Conservation (phyloP, 2,888 invertebrate genomes). For the Dryococelus australis region DNA sequence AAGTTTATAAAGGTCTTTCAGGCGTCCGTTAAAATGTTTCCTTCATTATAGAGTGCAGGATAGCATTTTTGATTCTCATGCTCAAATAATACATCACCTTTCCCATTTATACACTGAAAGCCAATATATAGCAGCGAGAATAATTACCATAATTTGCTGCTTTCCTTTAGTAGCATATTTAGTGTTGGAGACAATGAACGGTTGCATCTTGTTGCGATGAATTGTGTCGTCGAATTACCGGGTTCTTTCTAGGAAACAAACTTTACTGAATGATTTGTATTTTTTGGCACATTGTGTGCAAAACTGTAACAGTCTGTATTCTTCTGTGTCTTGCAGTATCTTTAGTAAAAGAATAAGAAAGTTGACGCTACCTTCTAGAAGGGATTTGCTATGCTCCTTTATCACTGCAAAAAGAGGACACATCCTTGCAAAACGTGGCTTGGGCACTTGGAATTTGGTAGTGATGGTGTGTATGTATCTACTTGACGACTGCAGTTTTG, state of each 20-base stretch:
- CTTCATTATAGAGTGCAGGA: slow-evolving; percentile 25
- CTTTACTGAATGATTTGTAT: slow-evolving; percentile 36
- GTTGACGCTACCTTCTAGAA: not conserved
- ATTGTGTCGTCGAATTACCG: slow-evolving; percentile 26
- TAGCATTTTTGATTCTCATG: slow-evolving; percentile 22
- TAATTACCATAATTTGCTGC: not conserved
- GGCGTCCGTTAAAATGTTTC: slow-evolving; percentile 30
- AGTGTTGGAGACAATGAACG: not conserved
- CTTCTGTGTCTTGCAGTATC: too few relatives aligned
- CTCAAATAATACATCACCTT: slow-evolving; percentile 32
- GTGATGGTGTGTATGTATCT: slow-evolving; percentile 27
- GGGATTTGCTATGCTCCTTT: slow-evolving; percentile 37
- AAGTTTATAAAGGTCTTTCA: not conserved
- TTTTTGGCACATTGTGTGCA: too few relatives aligned
- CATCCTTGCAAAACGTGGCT: slow-evolving; percentile 35
- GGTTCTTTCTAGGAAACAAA: slow-evolving; percentile 35
- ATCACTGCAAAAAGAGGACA: slow-evolving; percentile 35
- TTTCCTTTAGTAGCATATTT: not conserved
- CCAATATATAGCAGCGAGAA: slow-evolving; percentile 29
- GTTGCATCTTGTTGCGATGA: not conserved
- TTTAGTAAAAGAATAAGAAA: too few relatives aligned
- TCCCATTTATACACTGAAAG: slow-evolving; percentile 34
- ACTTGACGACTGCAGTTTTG: not conserved
- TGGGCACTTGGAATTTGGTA: slow-evolving; percentile 38
- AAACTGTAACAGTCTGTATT: too few relatives aligned